Conservation (phyloP, 2,113 vertebrate genomes). For the Arizona elegans region DNA sequence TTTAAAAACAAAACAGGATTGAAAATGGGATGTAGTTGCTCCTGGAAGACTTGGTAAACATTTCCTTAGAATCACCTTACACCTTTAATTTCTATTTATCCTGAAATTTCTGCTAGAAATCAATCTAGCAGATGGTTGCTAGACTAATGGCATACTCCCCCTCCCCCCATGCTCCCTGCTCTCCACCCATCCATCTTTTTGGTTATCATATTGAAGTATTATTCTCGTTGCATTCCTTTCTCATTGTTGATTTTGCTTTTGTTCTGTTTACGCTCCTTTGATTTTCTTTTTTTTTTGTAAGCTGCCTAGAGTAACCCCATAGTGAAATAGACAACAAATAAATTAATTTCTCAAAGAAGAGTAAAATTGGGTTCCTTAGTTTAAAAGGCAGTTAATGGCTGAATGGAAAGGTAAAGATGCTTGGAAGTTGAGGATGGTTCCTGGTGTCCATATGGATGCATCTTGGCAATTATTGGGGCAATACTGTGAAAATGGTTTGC, state of each 20-base stretch:
- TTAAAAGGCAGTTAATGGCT: neutral
- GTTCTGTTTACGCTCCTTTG: neutral
- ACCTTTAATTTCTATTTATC: constrained; percentile 9
- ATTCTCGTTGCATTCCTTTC: neutral
- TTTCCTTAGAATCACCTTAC: neutral
- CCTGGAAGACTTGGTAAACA: neutral
- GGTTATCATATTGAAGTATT: neutral
- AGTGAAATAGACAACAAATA: neutral
- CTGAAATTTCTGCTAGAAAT: neutral
- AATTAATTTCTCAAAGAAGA: neutral
- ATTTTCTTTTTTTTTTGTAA: neutral
- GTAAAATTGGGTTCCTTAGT: neutral
- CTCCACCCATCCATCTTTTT: neutral
- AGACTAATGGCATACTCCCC: neutral
- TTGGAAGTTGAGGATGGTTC: neutral
- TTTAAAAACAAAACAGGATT: constrained; percentile 16
- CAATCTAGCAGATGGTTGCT: neutral
- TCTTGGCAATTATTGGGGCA: neutral
- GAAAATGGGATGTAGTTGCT: constrained; percentile 10
- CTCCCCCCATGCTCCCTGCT: neutral
- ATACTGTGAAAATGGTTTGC: neutral
- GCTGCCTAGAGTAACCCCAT: neutral
- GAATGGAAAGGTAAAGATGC: neutral
- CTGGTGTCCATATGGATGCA: neutral
- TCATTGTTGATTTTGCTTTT: neutral